Percentiles rank a stretch among this genome's conserved stretches.
Conservation (phyloP, 2,113 vertebrate species). For the Leuciscus idus region DNA sequence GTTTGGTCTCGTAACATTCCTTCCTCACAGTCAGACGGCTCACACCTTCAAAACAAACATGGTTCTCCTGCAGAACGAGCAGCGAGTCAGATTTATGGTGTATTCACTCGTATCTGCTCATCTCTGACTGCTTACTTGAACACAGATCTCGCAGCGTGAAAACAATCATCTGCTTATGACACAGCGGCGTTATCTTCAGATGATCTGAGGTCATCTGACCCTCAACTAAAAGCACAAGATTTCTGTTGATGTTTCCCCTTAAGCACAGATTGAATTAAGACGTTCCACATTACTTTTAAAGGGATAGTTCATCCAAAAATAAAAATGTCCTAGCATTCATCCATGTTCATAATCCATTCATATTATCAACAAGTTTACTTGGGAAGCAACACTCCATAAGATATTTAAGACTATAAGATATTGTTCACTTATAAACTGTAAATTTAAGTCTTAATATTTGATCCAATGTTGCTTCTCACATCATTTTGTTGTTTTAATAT, state of each 20-base stretch:
- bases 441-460: too few species aligned
- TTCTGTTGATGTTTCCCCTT: background rate
- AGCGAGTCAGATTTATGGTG: background rate
- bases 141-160: background rate
- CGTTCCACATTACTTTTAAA: background rate
- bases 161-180: background rate
- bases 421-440: too few species aligned
- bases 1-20: background rate
- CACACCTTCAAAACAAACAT: conserved; percentile 32
- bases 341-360: too few species aligned
- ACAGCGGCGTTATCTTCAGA: background rate
- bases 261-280: background rate
- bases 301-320: too few species aligned
- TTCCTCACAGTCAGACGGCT: conserved; percentile 15
- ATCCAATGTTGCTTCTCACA: too few species aligned
- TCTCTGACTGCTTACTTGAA: conserved; percentile 8
- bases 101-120: background rate
- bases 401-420: too few species aligned
- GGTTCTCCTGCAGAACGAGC: background rate
- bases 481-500: too few species aligned
- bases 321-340: too few species aligned
- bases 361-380: too few species aligned
- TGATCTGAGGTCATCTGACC: background rate
- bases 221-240: conserved; percentile 6
- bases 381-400: too few species aligned